Evolutionary conservation across 1,140 invertebrate genomes (phyloP).

Genomic region (Elysia chlorotica): DNA sequence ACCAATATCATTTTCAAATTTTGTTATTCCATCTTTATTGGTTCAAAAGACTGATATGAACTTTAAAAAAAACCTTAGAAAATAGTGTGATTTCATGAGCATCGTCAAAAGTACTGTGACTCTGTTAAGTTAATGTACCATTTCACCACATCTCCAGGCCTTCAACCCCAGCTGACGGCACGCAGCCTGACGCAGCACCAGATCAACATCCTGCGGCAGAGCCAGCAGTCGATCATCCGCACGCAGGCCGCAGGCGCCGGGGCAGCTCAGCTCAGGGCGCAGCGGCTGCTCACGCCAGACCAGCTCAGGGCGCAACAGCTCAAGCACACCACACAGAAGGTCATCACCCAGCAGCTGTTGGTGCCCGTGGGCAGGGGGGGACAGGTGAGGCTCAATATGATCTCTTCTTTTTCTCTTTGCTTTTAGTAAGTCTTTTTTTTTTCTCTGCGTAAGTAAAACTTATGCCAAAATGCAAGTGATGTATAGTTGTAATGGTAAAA

Average conservation of each 20-base stretch:
- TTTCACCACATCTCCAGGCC: slow-evolving; percentile 15
- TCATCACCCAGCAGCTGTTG: slow-evolving; percentile 28
- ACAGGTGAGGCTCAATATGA: background rate
- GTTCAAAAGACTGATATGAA: too few species aligned
- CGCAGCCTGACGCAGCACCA: slow-evolving; percentile 46
- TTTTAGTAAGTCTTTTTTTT: too few species aligned
- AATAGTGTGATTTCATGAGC: too few species aligned
- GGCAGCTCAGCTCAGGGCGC: slow-evolving; percentile 32
- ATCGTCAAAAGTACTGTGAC: too few species aligned
- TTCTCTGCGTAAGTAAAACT: too few species aligned
- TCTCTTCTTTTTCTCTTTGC: too few species aligned
- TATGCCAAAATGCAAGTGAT: too few species aligned
- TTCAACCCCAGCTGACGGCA: slow-evolving; percentile 43
- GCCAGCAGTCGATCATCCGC: slow-evolving; percentile 64
- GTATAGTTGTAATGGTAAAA: too few species aligned
- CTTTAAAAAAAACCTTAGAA: too few species aligned
- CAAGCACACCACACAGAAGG: slow-evolving; percentile 26
- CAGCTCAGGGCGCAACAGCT: slow-evolving; percentile 36
- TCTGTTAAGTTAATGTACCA: too few species aligned
- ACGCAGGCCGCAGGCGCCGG: slow-evolving; percentile 36
- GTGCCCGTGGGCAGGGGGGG: slow-evolving; percentile 35
- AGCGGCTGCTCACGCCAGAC: slow-evolving; percentile 34
- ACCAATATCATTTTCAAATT: too few species aligned
- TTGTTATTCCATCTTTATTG: too few species aligned
- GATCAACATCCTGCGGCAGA: slow-evolving; percentile 65